Evolutionary conservation across 2,797 vertebrate genomes (phyloP).

Genomic region (Discoglossus pictus): DNA sequence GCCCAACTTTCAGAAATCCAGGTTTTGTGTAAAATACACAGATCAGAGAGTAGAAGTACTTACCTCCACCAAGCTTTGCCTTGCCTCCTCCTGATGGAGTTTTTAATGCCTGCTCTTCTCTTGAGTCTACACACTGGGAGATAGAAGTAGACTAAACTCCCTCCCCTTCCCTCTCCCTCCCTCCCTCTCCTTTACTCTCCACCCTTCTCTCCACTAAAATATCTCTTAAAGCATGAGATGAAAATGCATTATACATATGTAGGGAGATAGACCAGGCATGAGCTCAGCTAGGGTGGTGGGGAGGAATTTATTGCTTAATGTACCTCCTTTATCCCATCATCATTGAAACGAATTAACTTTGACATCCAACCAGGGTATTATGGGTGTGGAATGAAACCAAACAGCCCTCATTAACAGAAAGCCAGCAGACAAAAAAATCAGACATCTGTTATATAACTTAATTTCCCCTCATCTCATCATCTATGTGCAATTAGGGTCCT

Average conservation of each 20-base stretch:
- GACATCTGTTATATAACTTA: conserved; percentile 76
- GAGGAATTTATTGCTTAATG: conserved; percentile 76
- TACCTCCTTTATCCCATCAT: conserved; percentile 75
- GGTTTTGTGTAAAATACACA: conserved; percentile 9
- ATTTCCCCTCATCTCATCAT: conserved; percentile 57
- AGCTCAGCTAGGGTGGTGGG: conserved; percentile 71
- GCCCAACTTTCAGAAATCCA: background rate
- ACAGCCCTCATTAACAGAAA: conserved; percentile 71
- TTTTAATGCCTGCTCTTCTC: conserved; percentile 35
- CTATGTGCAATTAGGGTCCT: conserved; percentile 46
- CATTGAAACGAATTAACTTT: conserved; percentile 69
- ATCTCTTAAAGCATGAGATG: conserved; percentile 64
- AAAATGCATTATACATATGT: conserved; percentile 73
- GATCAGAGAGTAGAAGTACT: conserved; percentile 12
- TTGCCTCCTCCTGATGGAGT: conserved; percentile 27
- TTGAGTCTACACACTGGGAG: conserved; percentile 28
- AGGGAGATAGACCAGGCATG: conserved; percentile 65
- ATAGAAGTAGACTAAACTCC: conserved; percentile 20
- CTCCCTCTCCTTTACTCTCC: conserved; percentile 36
- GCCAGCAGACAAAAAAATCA: conserved; percentile 60
- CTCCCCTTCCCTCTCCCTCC: conserved; percentile 49
- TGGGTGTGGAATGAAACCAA: conserved; percentile 71
- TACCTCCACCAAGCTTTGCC: conserved; percentile 30
- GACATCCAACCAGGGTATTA: conserved; percentile 72
- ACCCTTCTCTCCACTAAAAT: conserved; percentile 52